Evolutionary conservation across 2,113 vertebrate genomes (phyloP).

Genomic region (Ptychochromis oligacanthus): DNA sequence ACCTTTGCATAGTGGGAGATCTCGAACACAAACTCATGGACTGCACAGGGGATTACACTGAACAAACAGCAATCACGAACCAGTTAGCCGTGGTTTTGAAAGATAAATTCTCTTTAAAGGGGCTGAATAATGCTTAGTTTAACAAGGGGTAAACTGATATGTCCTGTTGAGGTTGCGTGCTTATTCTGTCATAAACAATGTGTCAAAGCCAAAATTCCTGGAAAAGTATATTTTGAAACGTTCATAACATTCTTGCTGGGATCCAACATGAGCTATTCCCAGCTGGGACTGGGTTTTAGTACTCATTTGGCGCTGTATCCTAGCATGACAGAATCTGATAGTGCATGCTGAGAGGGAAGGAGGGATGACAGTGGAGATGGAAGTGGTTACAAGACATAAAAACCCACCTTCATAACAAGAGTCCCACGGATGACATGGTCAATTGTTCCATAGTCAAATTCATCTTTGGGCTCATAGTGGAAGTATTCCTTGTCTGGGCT

Average conservation of each 20-base stretch:
- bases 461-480: conserved; percentile 81
- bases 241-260: conserved; percentile 58
- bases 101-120: conserved; percentile 61
- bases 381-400: conserved; percentile 6
- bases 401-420: conserved; percentile 80
- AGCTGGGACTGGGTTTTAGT: conserved; percentile 36
- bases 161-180: conserved; percentile 50
- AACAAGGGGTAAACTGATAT: conserved; percentile 62
- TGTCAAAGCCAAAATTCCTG: conserved; percentile 60
- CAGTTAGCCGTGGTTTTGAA: conserved; percentile 55
- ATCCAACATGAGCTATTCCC: conserved; percentile 49
- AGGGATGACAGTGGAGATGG: conserved; percentile 12
- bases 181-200: conserved; percentile 65
- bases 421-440: conserved; percentile 83
- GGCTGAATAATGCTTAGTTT: conserved; percentile 49
- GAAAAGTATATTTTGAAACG: conserved; percentile 60
- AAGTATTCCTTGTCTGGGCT: conserved; percentile 87
- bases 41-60: conserved; percentile 32
- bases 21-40: conserved; percentile 35
- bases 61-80: conserved; percentile 67
- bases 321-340: conserved; percentile 41
- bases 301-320: conserved; percentile 26
- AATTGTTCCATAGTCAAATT: conserved; percentile 83
- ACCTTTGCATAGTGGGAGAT: conserved; percentile 49
- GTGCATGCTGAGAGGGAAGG: conserved; percentile 11